Evolutionary conservation across 1,140 invertebrate species (phyloP), one percentile per base, ranked within the genome.

Genomic region (Achatina immaculata): DNA sequence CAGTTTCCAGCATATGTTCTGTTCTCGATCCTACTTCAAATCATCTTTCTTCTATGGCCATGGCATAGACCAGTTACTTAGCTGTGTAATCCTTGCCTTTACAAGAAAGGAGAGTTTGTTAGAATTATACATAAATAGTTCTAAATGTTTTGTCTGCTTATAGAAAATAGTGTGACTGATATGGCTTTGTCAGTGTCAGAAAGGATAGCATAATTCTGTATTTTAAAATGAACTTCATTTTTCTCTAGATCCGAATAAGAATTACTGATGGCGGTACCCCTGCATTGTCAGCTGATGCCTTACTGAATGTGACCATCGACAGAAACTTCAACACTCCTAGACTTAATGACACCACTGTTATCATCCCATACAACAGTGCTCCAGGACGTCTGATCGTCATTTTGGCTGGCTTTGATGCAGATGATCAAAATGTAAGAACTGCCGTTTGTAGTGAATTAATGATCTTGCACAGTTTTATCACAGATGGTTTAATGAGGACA

Each of bases 191-290:
- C n/a, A n/a, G n/a, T n/a, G n/a, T n/a, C n/a, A n/a, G n/a, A n/a
- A n/a, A n/a, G n/a, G n/a, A n/a, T n/a, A n/a, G n/a, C n/a, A n/a
- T n/a, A n/a, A n/a, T n/a, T n/a, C n/a, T n/a, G n/a, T n/a, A n/a
- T n/a, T n/a, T n/a, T n/a, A n/a, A n/a, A n/a, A n/a, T n/a, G n/a
- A n/a, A n/a, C n/a, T n/a, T n/a, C n/a, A n/a, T n/a, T n/a, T n/a
- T 78, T 42, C 48, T 55, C 34, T 31, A 80, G 78, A 45, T 80
- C 24, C 78, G 78, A 19, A 68, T 58, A 9, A 42, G 72, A 72
- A 68, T 80, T 14, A 21, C 16, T 21, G 78, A 80, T 72, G 66
- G 45, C 34, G 78, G 78, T 9, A 71, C 69, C 19, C 78, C 78
- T 45, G 66, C 65, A 3, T 68, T 80, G 43, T 65, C 51, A 24